These are phyloP conservation scores for Pelodytes ibericus DNA, from an alignment of 2,797 vertebrate species.

Conservation along the genomic window DNA sequence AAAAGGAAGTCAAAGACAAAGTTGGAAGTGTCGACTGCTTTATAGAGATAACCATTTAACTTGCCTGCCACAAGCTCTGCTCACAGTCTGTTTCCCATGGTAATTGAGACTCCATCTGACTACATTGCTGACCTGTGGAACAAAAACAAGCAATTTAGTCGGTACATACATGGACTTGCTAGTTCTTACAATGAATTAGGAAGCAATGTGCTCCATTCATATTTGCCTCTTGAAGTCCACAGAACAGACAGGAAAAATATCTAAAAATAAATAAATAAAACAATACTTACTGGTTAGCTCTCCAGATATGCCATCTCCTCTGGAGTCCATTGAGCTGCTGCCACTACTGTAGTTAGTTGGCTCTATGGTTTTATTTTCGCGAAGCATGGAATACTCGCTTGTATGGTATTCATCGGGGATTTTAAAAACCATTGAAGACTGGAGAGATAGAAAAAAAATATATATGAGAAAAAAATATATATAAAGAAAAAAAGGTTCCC, in stretches of 20 bases:
- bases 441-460: not conserved
- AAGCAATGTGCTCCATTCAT: too few relatives aligned
- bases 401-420: conserved; percentile 1
- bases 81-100: conserved; percentile 74
- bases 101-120: conserved; percentile 82
- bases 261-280: not conserved
- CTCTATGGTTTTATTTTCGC: conserved; percentile 30
- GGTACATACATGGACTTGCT: too few relatives aligned
- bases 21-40: too few relatives aligned
- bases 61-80: conserved; percentile 80
- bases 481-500: not conserved
- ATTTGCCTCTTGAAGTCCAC: too few relatives aligned
- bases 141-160: too few relatives aligned
- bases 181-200: too few relatives aligned
- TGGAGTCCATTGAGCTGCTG: conserved; percentile 75
- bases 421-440: conserved; percentile 3
- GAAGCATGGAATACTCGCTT: conserved; percentile 8
- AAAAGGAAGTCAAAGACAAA: too few relatives aligned
- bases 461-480: too few relatives aligned
- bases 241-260: too few relatives aligned
- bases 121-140: conserved; percentile 75
- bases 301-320: conserved; percentile 72
- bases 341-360: conserved; percentile 69
- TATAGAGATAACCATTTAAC: conserved; percentile 34
- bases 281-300: conserved; percentile 19